Evolutionary conservation across 2,113 vertebrate species (phyloP).

Genomic region (Pollachius pollachius): DNA sequence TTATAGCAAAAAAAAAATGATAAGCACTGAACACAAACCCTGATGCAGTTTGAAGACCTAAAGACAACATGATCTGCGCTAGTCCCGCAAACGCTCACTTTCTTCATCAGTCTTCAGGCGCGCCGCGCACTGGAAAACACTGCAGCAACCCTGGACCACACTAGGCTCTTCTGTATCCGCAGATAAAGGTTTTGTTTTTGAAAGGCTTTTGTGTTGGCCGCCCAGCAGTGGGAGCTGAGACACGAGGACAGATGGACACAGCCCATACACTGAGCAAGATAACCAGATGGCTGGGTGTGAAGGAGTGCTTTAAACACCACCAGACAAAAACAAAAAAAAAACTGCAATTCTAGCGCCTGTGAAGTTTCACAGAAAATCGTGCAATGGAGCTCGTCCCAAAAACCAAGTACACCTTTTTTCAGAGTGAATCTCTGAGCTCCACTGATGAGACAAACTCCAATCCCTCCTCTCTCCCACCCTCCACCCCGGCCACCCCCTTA

Average conservation of each 20-base stretch:
- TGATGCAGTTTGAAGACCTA: slow-evolving; percentile 31
- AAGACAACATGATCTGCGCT: slow-evolving; percentile 55
- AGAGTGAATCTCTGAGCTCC: slow-evolving; percentile 89
- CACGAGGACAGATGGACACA: slow-evolving; percentile 43
- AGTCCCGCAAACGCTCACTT: slow-evolving; percentile 44
- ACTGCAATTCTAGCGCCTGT: slow-evolving; percentile 42
- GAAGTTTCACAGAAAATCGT: slow-evolving; percentile 51
- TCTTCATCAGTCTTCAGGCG: slow-evolving; percentile 30
- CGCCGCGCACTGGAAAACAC: slow-evolving; percentile 34
- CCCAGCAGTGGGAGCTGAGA: slow-evolving; percentile 43
- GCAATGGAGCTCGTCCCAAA: slow-evolving; percentile 90
- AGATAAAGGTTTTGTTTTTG: slow-evolving; percentile 39
- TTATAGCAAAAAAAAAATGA: slow-evolving; percentile 32
- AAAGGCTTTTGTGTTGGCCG: slow-evolving; percentile 40
- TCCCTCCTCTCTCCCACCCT: slow-evolving; percentile 71
- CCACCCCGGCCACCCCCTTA: slow-evolving; percentile 69
- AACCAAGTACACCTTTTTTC: slow-evolving; percentile 92
- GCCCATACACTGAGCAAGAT: slow-evolving; percentile 45
- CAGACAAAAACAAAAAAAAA: slow-evolving; percentile 37
- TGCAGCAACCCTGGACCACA: slow-evolving; percentile 28
- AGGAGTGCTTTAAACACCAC: slow-evolving; percentile 49
- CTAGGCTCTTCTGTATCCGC: slow-evolving; percentile 28
- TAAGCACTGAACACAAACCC: slow-evolving; percentile 18
- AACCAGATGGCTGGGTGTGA: slow-evolving; percentile 51
- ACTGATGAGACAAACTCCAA: slow-evolving; percentile 72